phyloP scores from a whole-genome alignment of 2,797 vertebrate genomes.

The Hirundo rustica region DNA sequence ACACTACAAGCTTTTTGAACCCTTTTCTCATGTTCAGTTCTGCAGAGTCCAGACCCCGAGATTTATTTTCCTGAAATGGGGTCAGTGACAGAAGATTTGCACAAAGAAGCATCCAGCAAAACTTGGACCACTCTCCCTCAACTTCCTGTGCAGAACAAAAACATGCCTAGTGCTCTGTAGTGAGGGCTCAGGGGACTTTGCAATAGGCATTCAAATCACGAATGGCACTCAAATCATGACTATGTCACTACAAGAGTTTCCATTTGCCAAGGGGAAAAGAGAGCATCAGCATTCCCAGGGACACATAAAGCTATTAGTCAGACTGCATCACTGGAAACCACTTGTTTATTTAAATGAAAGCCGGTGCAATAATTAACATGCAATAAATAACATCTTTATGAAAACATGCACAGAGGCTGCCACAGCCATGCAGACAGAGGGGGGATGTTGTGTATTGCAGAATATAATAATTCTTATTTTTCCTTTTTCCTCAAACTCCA shows the following conservation, averaged over 20 bases:
- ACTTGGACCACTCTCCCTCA: background rate
- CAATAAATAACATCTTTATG: background rate
- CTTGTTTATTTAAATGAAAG: background rate
- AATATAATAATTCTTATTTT: background rate
- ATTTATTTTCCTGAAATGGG: background rate
- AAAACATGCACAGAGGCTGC: background rate
- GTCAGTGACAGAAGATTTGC: background rate
- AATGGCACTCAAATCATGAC: background rate
- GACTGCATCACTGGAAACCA: background rate
- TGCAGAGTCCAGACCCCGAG: background rate
- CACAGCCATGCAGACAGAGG: background rate
- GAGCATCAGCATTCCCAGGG: background rate
- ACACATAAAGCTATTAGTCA: background rate
- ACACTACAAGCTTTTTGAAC: background rate
- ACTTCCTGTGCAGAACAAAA: background rate
- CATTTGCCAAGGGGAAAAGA: background rate
- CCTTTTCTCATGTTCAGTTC: background rate
- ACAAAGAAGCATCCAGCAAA: background rate
- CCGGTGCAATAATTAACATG: background rate
- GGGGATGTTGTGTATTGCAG: background rate
- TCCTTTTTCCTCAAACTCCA: background rate
- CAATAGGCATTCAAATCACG: background rate
- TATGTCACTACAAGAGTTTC: background rate
- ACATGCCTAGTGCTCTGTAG: background rate
- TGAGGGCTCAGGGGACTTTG: background rate